Conservation (phyloP, 2,113 vertebrate genomes). For the Brachionichthys hirsutus region DNA sequence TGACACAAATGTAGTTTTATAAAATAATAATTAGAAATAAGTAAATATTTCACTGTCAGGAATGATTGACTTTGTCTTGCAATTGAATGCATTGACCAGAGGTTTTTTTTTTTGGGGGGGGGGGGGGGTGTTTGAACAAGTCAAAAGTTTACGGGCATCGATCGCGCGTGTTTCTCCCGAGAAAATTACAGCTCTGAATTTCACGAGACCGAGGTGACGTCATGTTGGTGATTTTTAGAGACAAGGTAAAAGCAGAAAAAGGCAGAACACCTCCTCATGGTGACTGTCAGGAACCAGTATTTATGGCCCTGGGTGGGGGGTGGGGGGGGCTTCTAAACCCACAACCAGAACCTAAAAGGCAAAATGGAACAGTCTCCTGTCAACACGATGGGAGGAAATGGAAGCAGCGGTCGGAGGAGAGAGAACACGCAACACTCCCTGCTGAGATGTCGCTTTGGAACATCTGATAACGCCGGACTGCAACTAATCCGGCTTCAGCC, state of each 20-base stretch:
- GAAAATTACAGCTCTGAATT: slow-evolving; percentile 1
- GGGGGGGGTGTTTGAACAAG: background rate
- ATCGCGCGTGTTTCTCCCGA: background rate
- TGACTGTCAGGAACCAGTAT: slow-evolving; percentile 11
- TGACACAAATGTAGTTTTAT: too few species aligned
- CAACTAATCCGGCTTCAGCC: slow-evolving; percentile 52
- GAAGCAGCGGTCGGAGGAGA: slow-evolving; percentile 35
- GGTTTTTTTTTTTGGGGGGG: too few species aligned
- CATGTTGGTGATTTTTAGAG: background rate
- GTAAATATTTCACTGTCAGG: too few species aligned
- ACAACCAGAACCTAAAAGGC: slow-evolving; percentile 42
- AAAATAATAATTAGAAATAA: too few species aligned
- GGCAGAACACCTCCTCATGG: slow-evolving; percentile 15
- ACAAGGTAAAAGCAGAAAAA: slow-evolving; percentile 8
- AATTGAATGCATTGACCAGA: background rate
- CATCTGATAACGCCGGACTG: slow-evolving; percentile 64
- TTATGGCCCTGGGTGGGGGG: slow-evolving; percentile 14
- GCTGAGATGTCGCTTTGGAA: slow-evolving; percentile 52
- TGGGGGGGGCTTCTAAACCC: slow-evolving; percentile 22
- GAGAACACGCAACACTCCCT: slow-evolving; percentile 55
- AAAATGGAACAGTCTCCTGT: slow-evolving; percentile 41
- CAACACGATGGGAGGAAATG: slow-evolving; percentile 38
- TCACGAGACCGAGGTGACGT: background rate
- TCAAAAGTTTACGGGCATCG: background rate
- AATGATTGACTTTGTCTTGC: too few species aligned